Evolutionary conservation across 2,113 vertebrate genomes (phyloP).

Genomic region (Scatophagus argus): DNA sequence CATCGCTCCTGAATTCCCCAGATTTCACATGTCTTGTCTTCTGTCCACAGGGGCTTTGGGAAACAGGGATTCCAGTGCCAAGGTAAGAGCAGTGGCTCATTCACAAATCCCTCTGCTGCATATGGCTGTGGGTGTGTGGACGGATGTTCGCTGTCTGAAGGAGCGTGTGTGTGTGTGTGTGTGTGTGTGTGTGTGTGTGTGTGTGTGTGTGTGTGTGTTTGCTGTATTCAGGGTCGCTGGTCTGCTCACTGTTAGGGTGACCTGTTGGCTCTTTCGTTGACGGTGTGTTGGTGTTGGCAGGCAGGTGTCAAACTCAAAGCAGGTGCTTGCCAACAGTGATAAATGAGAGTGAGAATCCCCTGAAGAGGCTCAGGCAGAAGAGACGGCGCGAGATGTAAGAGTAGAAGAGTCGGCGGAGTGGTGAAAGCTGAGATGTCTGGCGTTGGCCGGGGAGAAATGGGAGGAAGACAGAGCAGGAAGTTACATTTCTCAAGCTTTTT

Average conservation of each 20-base stretch:
- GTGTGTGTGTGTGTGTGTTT: slow-evolving; percentile 42
- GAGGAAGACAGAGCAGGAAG: slow-evolving; percentile 58
- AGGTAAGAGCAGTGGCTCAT: slow-evolving; percentile 77
- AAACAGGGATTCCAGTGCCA: slow-evolving; percentile 85
- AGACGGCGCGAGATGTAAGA: slow-evolving; percentile 63
- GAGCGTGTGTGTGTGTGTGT: slow-evolving; percentile 41
- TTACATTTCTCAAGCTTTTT: slow-evolving; percentile 28
- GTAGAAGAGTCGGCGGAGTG: slow-evolving; percentile 60
- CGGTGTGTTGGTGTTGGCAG: slow-evolving; percentile 59
- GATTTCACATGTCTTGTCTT: slow-evolving; percentile 57
- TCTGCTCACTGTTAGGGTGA: slow-evolving; percentile 59
- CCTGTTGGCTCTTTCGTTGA: slow-evolving; percentile 57
- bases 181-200: slow-evolving; percentile 43
- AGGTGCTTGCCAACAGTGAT: slow-evolving; percentile 60
- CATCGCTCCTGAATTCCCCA: slow-evolving; percentile 18
- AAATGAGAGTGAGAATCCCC: slow-evolving; percentile 62
- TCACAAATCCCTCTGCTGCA: slow-evolving; percentile 66
- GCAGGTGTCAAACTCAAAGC: slow-evolving; percentile 69
- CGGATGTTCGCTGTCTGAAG: slow-evolving; percentile 57
- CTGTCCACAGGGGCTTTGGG: slow-evolving; percentile 81
- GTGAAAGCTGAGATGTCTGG: slow-evolving; percentile 72
- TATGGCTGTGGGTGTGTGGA: slow-evolving; percentile 68
- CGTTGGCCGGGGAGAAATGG: slow-evolving; percentile 41
- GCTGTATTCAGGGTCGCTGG: slow-evolving; percentile 42
- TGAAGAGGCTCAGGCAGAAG: slow-evolving; percentile 39